Evolutionary conservation across 2,888 invertebrate genomes (phyloP), one percentile per base, ranked within the genome.

Genomic region (Copidosoma aretas): DNA sequence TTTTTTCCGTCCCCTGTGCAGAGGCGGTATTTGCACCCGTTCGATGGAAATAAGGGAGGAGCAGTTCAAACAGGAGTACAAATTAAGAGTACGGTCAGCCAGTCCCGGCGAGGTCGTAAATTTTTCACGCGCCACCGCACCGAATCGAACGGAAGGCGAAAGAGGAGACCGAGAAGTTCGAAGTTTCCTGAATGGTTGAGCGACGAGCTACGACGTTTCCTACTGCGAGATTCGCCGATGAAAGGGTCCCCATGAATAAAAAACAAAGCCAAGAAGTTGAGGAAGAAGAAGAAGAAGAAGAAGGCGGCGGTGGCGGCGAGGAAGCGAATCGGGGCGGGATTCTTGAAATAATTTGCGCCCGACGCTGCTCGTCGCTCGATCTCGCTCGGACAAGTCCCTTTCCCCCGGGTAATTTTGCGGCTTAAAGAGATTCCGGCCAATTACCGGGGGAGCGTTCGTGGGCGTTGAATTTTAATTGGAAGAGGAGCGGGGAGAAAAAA

Each of bases 391-490:
- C 61, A 78, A 81, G 77, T 70, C 56, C 81, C 79, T 78, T 81
- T 81, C 80, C n/a, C n/a, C n/a, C 77, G 77, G 80, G 79, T 82
- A 82, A 82, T 83, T 83, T 82, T 82, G 49, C 60, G 25, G 67
- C 81, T 81, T 82, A 83, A 83, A 80, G 79, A 81, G 82, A 81
- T 81, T 80, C 78, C 79, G 80, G 78, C 81, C 81, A 82, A 83
- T 83, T 83, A 83, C 81, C 77, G 79, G 77, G 79, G 77, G 77
- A 74, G 77, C 76, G 78, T 80, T 79, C 77, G 77, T 77, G 78
- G 76, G 76, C 78, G 81, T 79, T 82, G 83, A 83, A 82, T 83
- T 82, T 83, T 82, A 83, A 83, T 82, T 81, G 81, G 78, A 78
- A 78, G 57, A 19, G 46, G 21, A 14, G 41, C 2, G 19, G 41